phyloP scores from a whole-genome alignment of 64 coral and sea anemone genomes.

The Platygyra sinensis region DNA sequence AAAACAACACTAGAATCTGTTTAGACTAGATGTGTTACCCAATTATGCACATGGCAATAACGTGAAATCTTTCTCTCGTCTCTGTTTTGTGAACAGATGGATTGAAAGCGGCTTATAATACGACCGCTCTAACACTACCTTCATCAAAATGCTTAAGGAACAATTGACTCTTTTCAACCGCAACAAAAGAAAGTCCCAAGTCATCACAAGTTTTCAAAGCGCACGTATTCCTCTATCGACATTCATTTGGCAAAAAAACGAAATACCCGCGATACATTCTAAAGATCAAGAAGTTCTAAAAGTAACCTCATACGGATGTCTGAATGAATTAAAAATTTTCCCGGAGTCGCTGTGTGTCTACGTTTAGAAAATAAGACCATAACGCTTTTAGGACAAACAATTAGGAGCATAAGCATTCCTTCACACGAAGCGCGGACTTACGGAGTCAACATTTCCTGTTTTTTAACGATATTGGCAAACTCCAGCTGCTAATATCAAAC shows the following conservation, averaged over 20 bases:
- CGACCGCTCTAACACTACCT: neutral
- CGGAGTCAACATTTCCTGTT: neutral
- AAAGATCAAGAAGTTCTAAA: neutral
- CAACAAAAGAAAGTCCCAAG: neutral
- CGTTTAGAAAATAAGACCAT: neutral
- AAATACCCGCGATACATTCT: neutral
- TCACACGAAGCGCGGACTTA: conserved; percentile 1
- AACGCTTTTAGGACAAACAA: conserved; percentile 24
- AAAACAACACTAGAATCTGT: neutral
- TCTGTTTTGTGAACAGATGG: neutral
- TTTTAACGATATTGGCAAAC: conserved; percentile 17
- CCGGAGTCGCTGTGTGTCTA: neutral
- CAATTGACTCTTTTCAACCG: conserved; percentile 2
- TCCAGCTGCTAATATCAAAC: neutral
- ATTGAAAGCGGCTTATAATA: neutral
- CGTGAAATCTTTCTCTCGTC: neutral
- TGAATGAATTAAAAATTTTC: neutral
- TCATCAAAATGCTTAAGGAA: conserved; percentile 48
- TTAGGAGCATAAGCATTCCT: conserved; percentile 4
- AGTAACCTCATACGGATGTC: neutral
- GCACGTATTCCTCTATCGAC: neutral
- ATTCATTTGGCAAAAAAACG: neutral
- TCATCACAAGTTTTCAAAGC: neutral
- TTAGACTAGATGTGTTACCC: neutral
- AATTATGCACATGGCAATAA: neutral